phyloP scores from a whole-genome alignment of 1,140 invertebrate genomes.

The Chironomus tepperi region DNA sequence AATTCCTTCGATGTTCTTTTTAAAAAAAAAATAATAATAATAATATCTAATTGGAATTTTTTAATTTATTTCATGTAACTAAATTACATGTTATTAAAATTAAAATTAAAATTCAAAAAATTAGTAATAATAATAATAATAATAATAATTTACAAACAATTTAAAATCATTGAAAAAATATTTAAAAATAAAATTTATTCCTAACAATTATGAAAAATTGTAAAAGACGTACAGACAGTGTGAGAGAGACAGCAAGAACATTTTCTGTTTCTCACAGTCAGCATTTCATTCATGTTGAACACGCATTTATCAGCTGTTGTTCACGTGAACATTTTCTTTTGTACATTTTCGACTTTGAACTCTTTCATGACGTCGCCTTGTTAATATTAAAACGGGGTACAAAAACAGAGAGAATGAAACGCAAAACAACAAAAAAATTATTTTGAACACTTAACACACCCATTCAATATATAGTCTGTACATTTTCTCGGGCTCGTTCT shows the following conservation, averaged over 20 bases:
- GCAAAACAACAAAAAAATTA: constrained; percentile 6
- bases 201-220: no score
- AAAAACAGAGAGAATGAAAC: background rate
- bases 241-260: constrained; percentile 31
- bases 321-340: constrained; percentile 38
- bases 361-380: constrained; percentile 10
- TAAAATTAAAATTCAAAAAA: no score
- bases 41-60: no score
- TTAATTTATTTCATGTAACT: no score
- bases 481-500: background rate
- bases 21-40: no score
- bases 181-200: no score
- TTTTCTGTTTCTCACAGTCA: constrained; percentile 32
- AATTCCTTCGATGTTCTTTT: no score
- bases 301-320: constrained; percentile 34
- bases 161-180: no score
- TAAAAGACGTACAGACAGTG: background rate
- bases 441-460: background rate
- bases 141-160: no score
- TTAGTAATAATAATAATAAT: no score
- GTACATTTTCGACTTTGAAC: constrained; percentile 19
- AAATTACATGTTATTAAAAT: no score
- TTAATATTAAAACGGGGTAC: background rate
- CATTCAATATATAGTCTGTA: background rate
- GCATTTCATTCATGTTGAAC: constrained; percentile 30